Base-by-base conservation (phyloP, 2,888 invertebrate genomes). In the Drosophila quasianomalipes region DNA sequence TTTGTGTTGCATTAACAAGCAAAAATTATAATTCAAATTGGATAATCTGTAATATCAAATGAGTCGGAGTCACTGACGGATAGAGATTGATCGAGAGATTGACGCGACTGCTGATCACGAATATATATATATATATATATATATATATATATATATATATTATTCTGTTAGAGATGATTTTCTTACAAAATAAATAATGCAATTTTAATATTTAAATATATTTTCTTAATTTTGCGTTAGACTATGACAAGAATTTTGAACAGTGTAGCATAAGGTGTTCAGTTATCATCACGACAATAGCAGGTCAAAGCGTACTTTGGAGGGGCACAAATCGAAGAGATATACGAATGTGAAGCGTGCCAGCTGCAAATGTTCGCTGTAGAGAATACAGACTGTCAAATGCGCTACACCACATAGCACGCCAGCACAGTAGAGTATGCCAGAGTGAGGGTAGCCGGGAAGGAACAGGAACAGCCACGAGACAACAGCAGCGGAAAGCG, bases 301-400 rank as follows among this genome's bases (percentile, higher is more conserved):
- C 85, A 85, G 89, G 89, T 85, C 85, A 78, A 76, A 81, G 64
- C 73, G 53, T 30, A 52, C 60, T 71, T 62, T 39, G 39, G 44
- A 70, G 65, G 71, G 67, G 67, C 66, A 70, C 33, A 75, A 68
- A 83, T 80, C 78, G 83, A 80, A 79, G 76, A 79, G 85, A 77
- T 79, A 76, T 49, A 39, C 58, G 31, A 41, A 41, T 82, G 85
- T 73, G 85, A 85, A 85, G 85, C 85, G 85, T 88, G 85, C 85
- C 85, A 85, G 85, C 85, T 85, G 85, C 85, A 83, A 85, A 80
- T 75, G 80, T 26, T 39, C 26, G 22, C 5, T 5, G n/a, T 16
- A 64, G 60, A 30, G 14, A 22, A 6, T 26, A 31, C 26, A 19
- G 26, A 10, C 28, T 9, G 12, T 1, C 26, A 0, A 64, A 85